These are phyloP conservation scores for Melanerpes aurifrons DNA, from an alignment of 2,113 vertebrate species.

Conservation along the genomic window DNA sequence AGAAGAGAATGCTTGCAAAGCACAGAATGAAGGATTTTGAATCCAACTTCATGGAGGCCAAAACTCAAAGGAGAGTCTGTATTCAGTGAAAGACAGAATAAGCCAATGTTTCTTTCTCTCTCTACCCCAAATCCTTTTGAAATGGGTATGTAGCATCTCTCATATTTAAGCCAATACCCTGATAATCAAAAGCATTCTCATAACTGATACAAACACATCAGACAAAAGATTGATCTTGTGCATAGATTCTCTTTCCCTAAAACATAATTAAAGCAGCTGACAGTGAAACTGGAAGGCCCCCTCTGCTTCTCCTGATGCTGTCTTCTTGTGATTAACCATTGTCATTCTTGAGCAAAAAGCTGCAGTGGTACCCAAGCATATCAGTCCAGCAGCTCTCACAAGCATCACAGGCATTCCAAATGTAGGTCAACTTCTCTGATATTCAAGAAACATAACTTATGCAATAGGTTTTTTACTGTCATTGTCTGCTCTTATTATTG, in stretches of 20 bases:
- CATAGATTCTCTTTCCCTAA: neutral
- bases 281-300: neutral
- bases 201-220: neutral
- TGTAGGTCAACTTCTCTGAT: neutral
- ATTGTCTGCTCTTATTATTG: neutral
- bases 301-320: neutral
- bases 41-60: neutral
- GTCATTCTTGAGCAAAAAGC: neutral
- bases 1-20: neutral
- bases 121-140: neutral
- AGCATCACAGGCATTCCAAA: neutral
- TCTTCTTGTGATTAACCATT: neutral
- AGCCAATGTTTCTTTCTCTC: neutral
- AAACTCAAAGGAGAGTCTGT: neutral
- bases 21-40: fast-evolving
- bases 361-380: neutral
- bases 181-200: neutral
- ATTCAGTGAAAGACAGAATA: neutral
- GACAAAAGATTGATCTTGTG: neutral
- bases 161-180: neutral
- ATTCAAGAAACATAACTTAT: neutral
- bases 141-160: neutral
- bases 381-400: neutral
- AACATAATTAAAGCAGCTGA: neutral
- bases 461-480: neutral